Evolutionary conservation across 2,797 vertebrate genomes (phyloP), one percentile per base, ranked within the genome.

Genomic region (Melanogrammus aeglefinus): DNA sequence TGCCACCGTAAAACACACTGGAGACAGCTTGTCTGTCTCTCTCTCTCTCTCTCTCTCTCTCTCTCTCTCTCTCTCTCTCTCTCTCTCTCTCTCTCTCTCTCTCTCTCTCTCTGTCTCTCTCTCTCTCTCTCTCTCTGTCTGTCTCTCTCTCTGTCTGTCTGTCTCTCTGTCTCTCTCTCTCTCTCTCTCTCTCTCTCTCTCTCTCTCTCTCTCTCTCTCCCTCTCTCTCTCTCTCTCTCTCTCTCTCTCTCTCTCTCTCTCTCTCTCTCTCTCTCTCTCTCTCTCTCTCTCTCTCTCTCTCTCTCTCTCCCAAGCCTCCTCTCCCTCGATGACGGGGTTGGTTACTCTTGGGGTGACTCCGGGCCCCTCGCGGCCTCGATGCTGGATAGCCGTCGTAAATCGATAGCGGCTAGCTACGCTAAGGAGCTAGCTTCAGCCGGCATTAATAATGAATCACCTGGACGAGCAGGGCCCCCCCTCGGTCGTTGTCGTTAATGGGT

Each of bases 21-120:
- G 85, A 86, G 90, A 85, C 88, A 57, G 75, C 79, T 85, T 87
- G 87, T 91, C 91, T 87, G 83, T 88, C 77, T 84, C 77, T 77
- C 73, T 73, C 76, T 74, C 70, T 9, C 74, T 78, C 72, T 74
- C 76, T 80, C 75, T 74, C 27, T 66, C n/a, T 57, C 36, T 35
- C 57, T 29, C 71, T 71, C n/a, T 74, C 74, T 78, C 63, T 91
- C 91, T 87, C 83, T 88, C 77, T 84, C 77, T 77, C 74, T 72
- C 76, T 74, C 44, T 9, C 75, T 78, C 72, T 74, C 70, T 74
- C 76, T 77, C 77, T 84, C 77, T 77, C 74, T 73, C 76, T 74
- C 44, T 9, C 73, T 78, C 70, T 73, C 76, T 80, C 80, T 91
- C 91, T 87, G 83, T 88, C 77, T 84, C 76, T 77, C 74, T 72